Evolutionary conservation across 2,797 vertebrate species (phyloP), one percentile per base, ranked within the genome.

Genomic region (Danio jaintianensis): DNA sequence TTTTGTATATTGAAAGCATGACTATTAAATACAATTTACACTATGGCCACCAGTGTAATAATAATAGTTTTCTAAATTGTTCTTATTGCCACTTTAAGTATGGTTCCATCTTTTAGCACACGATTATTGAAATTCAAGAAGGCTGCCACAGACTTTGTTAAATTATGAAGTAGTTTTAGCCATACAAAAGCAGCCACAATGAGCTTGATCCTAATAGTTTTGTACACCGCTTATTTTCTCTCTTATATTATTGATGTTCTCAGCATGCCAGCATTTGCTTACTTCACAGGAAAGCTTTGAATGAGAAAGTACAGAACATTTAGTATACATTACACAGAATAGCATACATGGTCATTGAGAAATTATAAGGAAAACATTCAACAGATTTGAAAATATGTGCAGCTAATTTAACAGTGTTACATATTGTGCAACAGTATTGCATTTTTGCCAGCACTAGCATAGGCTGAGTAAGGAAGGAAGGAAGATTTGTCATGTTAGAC

Each of bases 401-500:
- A 43, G 53, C 38, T 16, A 36, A 7, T 47, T 59, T 75, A 18
- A 43, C 40, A 22, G 12, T 20, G 15, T 58, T 36, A 3, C 29
- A 69, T 50, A 22, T 61, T 78, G 64, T 59, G 63, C 38, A 61
- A 78, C 29, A 66, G 52, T 18, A 20, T 47, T 56, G 47, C 47
- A 15, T 59, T 61, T 40, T 63, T 7, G 3, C 55, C 55, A 7
- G n/a, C n/a, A 16, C n/a, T 66, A 38, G 22, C 13, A 64, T 18
- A 45, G 12, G 7, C 13, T 4, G 29, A 13, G 42, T 11, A 38
- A 18, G 11, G 29, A 80, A 74, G 11, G 15, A 64, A 64, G 12
- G 16, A 67, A 67, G 13, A 75, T 74, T 68, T 74, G 29, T 58
- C 79, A 74, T 36, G 22, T 74, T 55, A 67, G 63, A 75, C 62